Evolutionary conservation across 2,797 vertebrate genomes (phyloP).

Genomic region (Harpagifer antarcticus): DNA sequence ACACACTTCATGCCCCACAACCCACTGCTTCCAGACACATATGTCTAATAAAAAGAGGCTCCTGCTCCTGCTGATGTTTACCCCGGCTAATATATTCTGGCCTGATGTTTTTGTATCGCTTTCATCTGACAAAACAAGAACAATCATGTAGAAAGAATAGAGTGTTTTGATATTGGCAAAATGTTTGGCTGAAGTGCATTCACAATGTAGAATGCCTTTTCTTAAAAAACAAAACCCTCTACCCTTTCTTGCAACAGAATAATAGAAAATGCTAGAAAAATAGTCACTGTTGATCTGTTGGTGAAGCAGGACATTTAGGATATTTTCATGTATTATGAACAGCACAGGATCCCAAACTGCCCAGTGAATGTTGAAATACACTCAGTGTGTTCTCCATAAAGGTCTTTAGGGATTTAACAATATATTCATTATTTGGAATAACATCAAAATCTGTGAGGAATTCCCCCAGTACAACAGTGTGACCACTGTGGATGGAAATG

Average conservation of each 20-base stretch:
- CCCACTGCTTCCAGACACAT: constrained; percentile 55
- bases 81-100: constrained; percentile 71
- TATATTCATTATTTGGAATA: constrained; percentile 18
- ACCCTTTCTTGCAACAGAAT: background rate
- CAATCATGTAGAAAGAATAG: constrained; percentile 59
- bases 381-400: background rate
- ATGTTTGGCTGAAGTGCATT: constrained; percentile 61
- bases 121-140: constrained; percentile 61
- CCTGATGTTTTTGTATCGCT: constrained; percentile 61
- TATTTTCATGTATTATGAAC: constrained; percentile 52
- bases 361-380: constrained; percentile 21
- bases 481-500: background rate
- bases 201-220: constrained; percentile 38
- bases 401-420: background rate
- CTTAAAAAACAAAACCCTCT: constrained; percentile 21
- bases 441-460: constrained; percentile 21
- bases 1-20: constrained; percentile 61
- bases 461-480: background rate
- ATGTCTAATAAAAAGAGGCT: constrained; percentile 72
- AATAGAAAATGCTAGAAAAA: constrained; percentile 20
- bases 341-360: constrained; percentile 13
- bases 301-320: constrained; percentile 30
- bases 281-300: constrained; percentile 5
- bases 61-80: constrained; percentile 71
- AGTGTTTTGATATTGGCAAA: constrained; percentile 50